Evolutionary conservation across 2,797 vertebrate genomes (phyloP).

Genomic region (Dendrocincla fuliginosa): DNA sequence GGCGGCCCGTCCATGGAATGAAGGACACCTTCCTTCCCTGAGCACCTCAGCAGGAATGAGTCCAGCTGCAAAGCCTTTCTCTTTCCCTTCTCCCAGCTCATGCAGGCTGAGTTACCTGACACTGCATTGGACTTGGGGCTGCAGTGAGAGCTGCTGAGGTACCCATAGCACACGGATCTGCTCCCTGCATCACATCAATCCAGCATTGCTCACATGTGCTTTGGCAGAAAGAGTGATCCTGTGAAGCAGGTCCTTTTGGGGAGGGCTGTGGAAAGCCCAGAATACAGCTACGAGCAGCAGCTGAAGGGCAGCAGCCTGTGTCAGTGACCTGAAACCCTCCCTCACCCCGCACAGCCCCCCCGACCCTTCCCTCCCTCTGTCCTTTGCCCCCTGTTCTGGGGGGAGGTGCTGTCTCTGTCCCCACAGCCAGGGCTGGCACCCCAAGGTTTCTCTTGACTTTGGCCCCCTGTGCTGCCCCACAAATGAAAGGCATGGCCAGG

Average conservation of each 20-base stretch:
- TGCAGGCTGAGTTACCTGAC: fast-evolving
- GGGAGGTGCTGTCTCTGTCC: not conserved
- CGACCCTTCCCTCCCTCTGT: not conserved
- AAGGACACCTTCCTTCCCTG: not conserved
- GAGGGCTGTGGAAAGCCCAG: not conserved
- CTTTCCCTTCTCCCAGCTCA: not conserved
- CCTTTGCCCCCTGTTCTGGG: not conserved
- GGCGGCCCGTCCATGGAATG: not conserved
- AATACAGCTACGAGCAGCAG: not conserved
- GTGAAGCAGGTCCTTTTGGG: not conserved
- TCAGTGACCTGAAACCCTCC: not conserved
- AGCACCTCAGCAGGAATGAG: not conserved
- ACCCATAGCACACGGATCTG: fast-evolving
- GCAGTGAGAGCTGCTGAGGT: not conserved
- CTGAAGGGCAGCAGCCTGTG: not conserved
- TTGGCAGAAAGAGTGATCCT: not conserved
- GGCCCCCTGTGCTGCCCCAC: fast-evolving
- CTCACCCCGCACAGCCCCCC: fast-evolving
- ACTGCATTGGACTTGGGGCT: fast-evolving
- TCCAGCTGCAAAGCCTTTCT: not conserved
- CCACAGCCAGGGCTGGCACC: not conserved
- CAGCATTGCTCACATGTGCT: fast-evolving
- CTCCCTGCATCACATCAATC: not conserved
- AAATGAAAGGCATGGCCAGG: fast-evolving
- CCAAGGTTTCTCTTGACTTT: not conserved